Conservation (phyloP, 1,140 invertebrate species). For the Tribolium castaneum region DNA sequence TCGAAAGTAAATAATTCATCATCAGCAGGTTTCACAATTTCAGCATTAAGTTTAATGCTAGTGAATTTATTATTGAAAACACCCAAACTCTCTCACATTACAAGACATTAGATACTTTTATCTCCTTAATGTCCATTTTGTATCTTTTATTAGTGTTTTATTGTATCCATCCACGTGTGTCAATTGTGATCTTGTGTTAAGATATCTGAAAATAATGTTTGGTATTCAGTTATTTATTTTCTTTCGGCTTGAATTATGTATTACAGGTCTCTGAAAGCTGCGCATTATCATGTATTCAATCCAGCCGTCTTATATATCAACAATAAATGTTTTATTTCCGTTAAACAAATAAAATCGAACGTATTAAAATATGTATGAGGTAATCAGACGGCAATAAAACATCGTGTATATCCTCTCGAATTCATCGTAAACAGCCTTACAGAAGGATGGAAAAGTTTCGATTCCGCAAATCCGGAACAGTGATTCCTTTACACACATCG, state of each 20-base stretch:
- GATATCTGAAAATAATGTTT: not conserved
- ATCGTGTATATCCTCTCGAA: slow-evolving; percentile 5
- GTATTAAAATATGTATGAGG: slow-evolving; percentile 31
- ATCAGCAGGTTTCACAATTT: not conserved
- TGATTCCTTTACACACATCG: slow-evolving; percentile 38
- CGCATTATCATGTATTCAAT: not conserved
- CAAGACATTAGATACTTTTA: not conserved
- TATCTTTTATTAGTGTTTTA: not conserved
- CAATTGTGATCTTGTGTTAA: not conserved
- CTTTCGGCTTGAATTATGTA: not conserved
- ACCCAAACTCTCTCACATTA: not conserved
- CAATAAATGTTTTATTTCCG: slow-evolving; percentile 11
- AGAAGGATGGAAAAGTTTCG: slow-evolving; percentile 25
- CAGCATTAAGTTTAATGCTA: not conserved
- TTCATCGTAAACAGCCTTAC: slow-evolving; percentile 23
- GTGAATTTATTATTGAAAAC: too few relatives aligned
- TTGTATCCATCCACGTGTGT: not conserved
- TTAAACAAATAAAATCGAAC: slow-evolving; percentile 22
- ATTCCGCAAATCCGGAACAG: slow-evolving; percentile 36
- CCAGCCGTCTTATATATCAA: not conserved
- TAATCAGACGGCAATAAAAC: slow-evolving; percentile 26
- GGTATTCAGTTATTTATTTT: not conserved
- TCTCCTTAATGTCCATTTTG: not conserved
- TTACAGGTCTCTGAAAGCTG: not conserved
- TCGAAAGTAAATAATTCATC: not conserved